Evolutionary conservation across 2,797 vertebrate species (phyloP).

Genomic region (Channa striata): DNA sequence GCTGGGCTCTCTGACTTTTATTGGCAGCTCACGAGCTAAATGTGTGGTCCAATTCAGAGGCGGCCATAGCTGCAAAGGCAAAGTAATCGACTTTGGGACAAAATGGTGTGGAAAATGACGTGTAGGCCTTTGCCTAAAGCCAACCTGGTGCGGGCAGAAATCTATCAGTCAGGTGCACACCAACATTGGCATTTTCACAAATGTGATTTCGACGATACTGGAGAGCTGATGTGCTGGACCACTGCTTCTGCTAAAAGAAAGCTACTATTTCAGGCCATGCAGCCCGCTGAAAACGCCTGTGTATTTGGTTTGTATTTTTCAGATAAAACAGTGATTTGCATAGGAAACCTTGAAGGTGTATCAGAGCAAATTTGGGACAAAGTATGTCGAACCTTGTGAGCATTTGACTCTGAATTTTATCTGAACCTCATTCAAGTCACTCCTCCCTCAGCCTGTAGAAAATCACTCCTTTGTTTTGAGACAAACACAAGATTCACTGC

Average conservation of each 20-base stretch:
- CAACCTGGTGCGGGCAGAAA: conserved; percentile 58
- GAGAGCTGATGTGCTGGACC: conserved; percentile 65
- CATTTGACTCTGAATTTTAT: conserved; percentile 47
- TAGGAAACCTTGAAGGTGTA: conserved; percentile 47
- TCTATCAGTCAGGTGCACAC: conserved; percentile 75
- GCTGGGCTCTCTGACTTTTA: conserved; percentile 72
- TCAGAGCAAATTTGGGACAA: conserved; percentile 53
- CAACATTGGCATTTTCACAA: conserved; percentile 76
- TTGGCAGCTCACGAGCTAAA: conserved; percentile 75
- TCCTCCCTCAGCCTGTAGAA: conserved; percentile 36
- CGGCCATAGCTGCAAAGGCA: conserved; percentile 66
- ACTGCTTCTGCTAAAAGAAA: conserved; percentile 57
- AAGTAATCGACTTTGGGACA: conserved; percentile 79
- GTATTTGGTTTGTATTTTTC: conserved; percentile 43
- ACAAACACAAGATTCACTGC: conserved; percentile 53
- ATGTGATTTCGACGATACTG: conserved; percentile 72
- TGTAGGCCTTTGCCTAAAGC: conserved; percentile 65
- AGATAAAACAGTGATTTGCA: conserved; percentile 60
- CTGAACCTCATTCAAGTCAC: conserved; percentile 31
- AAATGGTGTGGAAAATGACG: conserved; percentile 79
- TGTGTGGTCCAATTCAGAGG: conserved; percentile 71
- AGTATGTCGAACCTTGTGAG: conserved; percentile 40
- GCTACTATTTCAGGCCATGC: conserved; percentile 45
- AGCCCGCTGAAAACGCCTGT: conserved; percentile 55
- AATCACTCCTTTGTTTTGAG: conserved; percentile 63